Conservation (phyloP, 2,113 vertebrate genomes). For the Nansenia antarctica region DNA sequence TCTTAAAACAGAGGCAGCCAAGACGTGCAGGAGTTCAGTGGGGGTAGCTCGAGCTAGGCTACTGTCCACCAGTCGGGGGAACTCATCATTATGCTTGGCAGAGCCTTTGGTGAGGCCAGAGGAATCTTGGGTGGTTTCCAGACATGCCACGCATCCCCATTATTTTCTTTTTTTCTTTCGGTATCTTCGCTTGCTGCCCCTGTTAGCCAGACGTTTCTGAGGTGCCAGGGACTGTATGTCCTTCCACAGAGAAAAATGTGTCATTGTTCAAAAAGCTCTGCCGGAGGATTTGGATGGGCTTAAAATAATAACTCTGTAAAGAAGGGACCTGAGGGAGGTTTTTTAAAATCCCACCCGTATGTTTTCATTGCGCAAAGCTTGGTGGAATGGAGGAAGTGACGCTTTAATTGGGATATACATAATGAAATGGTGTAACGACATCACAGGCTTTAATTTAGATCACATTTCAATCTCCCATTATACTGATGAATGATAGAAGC, state of each 20-base stretch:
- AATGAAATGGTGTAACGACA: no score
- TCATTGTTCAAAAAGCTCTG: background rate
- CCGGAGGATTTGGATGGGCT: no score
- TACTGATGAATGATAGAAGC: background rate
- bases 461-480: no score
- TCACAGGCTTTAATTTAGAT: no score
- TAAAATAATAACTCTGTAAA: no score
- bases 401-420: no score
- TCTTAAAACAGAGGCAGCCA: constrained; percentile 10
- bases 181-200: background rate
- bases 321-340: no score
- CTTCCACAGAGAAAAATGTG: background rate
- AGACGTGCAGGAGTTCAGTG: constrained; percentile 15
- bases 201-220: background rate
- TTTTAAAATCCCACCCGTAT: no score
- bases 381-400: no score
- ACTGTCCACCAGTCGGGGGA: constrained; percentile 9
- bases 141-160: constrained; percentile 33
- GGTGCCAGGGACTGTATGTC: background rate
- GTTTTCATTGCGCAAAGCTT: no score
- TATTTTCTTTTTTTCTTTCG: constrained; percentile 1
- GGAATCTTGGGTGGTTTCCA: constrained; percentile 16
- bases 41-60: constrained; percentile 4
- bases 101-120: background rate
- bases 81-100: constrained; percentile 45